Evolutionary conservation across 2,888 invertebrate genomes (phyloP).

Genomic region (Carcina quercana): DNA sequence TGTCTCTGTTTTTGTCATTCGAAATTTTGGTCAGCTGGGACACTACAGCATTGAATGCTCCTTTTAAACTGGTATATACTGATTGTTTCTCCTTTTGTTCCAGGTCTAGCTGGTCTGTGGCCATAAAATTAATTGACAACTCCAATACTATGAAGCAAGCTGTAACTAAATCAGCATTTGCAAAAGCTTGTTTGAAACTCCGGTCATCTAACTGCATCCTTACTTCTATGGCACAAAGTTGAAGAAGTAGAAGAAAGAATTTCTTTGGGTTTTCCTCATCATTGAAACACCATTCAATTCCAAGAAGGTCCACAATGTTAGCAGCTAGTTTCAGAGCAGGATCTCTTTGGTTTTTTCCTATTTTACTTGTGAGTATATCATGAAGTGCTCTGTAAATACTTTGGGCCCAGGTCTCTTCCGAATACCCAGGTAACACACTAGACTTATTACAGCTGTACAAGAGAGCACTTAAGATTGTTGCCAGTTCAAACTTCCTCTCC

Average conservation of each 20-base stretch:
- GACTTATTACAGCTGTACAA: conserved; percentile 82
- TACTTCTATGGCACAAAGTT: conserved; percentile 93
- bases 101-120: conserved; percentile 86
- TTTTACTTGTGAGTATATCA: conserved; percentile 90
- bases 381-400: conserved; percentile 87
- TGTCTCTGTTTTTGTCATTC: conserved; percentile 82
- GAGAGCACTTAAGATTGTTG: conserved; percentile 84
- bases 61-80: conserved; percentile 91
- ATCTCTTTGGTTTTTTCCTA: conserved; percentile 91
- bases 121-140: conserved; percentile 84
- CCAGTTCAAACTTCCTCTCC: conserved; percentile 92
- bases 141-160: conserved; percentile 89
- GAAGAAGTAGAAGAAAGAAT: conserved; percentile 86
- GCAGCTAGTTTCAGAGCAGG: conserved; percentile 90
- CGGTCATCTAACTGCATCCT: conserved; percentile 95
- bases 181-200: conserved; percentile 84
- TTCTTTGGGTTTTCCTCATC: conserved; percentile 88
- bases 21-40: conserved; percentile 82
- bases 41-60: conserved; percentile 88
- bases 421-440: conserved; percentile 75
- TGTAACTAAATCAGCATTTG: conserved; percentile 85
- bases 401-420: conserved; percentile 86
- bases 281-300: conserved; percentile 88
- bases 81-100: conserved; percentile 94
- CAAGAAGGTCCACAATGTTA: conserved; percentile 84